A percentile compares a stretch with the other conserved stretches of the same genome.
These are phyloP conservation scores for Idaea biselata DNA, from an alignment of 2,888 invertebrate species.

Conservation along the genomic window DNA sequence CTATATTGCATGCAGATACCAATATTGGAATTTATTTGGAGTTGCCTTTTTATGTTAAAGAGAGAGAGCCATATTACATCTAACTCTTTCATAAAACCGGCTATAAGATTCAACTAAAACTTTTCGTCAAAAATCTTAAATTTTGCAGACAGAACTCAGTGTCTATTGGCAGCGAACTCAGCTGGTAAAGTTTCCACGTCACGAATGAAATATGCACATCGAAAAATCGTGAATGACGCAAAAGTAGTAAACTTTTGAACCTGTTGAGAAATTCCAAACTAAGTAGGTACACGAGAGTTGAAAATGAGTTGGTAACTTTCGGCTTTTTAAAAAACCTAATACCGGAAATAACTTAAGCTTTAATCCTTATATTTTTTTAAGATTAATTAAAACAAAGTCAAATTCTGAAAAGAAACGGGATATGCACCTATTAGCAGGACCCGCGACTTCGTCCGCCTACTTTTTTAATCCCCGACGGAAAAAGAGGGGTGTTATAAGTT, in stretches of 20 bases:
- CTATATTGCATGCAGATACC: too few species aligned
- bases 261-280: constrained; percentile 58
- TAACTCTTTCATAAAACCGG: not conserved
- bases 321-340: not conserved
- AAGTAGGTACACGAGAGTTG: constrained; percentile 40
- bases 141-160: constrained; percentile 8
- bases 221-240: constrained; percentile 50
- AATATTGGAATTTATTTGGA: not conserved
- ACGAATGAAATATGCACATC: constrained; percentile 69
- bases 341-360: too few species aligned
- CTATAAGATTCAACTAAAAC: not conserved
- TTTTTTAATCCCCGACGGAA: too few species aligned
- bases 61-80: not conserved
- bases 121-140: not conserved
- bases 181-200: constrained; percentile 26
- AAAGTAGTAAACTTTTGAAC: constrained; percentile 53
- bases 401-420: too few species aligned
- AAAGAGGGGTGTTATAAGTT: too few species aligned
- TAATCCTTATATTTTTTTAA: too few species aligned
- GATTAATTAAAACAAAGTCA: too few species aligned
- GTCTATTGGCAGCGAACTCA: constrained; percentile 14
- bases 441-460: too few species aligned
- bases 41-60: not conserved
- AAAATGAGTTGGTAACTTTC: constrained; percentile 30
- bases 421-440: too few species aligned